Conservation (phyloP, 2,113 vertebrate genomes). For the Eclectus roratus region DNA sequence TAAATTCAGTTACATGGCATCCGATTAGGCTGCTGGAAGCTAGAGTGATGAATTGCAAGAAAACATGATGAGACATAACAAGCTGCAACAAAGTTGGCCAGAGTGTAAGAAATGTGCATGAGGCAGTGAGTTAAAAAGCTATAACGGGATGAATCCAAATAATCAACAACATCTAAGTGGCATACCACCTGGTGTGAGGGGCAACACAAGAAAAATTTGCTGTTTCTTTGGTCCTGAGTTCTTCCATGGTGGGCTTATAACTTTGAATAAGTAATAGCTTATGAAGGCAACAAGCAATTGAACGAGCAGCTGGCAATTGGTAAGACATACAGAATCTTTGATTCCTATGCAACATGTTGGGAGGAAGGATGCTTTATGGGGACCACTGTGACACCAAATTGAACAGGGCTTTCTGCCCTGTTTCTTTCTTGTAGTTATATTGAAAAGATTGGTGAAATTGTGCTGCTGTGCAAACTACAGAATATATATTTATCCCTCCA, state of each 20-base stretch:
- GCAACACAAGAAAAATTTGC: not conserved
- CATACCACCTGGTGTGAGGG: not conserved
- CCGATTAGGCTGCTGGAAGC: slow-evolving; percentile 28
- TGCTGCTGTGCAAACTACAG: not conserved
- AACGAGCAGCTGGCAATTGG: not conserved
- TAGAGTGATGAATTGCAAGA: slow-evolving; percentile 8
- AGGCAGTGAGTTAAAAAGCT: not conserved
- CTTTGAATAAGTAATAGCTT: not conserved
- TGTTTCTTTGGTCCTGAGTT: not conserved
- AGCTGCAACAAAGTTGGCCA: slow-evolving; percentile 6
- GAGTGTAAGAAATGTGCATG: not conserved
- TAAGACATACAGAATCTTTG: not conserved
- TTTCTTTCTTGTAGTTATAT: not conserved
- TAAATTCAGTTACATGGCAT: slow-evolving; percentile 54
- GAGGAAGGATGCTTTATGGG: not conserved
- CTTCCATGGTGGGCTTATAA: not conserved
- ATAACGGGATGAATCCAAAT: slow-evolving; percentile 9
- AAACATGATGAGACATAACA: slow-evolving; percentile 43
- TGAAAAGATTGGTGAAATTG: not conserved
- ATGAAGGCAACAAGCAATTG: not conserved
- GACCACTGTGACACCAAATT: not conserved
- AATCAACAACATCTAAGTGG: not conserved
- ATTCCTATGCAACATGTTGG: accelerated
- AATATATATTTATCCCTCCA: not conserved
- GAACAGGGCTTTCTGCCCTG: not conserved